Conservation (phyloP, 2,888 invertebrate species). For the Himalopsyche tibetana region DNA sequence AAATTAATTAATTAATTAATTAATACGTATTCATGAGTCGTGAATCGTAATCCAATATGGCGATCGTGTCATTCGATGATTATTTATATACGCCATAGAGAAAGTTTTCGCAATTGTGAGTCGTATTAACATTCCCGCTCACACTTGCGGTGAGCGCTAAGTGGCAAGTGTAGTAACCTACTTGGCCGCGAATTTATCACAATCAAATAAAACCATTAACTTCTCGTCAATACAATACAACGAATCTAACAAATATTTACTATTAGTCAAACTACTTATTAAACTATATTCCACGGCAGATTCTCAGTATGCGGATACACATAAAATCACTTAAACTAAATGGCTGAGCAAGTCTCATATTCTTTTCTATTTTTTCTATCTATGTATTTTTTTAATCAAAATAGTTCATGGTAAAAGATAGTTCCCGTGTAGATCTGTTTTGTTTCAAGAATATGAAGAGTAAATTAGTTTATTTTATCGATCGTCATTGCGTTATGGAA, state of each 20-base stretch:
- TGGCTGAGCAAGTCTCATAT: too few relatives aligned
- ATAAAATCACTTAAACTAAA: too few relatives aligned
- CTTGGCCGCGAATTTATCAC: slow-evolving; percentile 61
- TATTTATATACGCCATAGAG: slow-evolving; percentile 50
- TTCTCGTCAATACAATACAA: not conserved
- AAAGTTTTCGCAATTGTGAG: slow-evolving; percentile 59
- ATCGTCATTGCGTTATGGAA: too few relatives aligned
- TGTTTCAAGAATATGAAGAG: too few relatives aligned
- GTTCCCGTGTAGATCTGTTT: too few relatives aligned
- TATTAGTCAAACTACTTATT: too few relatives aligned
- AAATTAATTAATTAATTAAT: not conserved
- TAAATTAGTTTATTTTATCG: too few relatives aligned
- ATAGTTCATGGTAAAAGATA: too few relatives aligned
- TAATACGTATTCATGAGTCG: not conserved
- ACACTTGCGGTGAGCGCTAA: slow-evolving; percentile 38
- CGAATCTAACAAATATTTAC: not conserved
- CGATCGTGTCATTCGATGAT: slow-evolving; percentile 43
- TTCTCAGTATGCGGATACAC: too few relatives aligned
- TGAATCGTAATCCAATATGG: slow-evolving; percentile 40
- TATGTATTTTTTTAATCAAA: too few relatives aligned
- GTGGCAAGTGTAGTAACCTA: slow-evolving; percentile 57
- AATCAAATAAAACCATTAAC: slow-evolving; percentile 12
- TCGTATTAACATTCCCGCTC: slow-evolving; percentile 59
- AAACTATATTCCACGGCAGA: too few relatives aligned
- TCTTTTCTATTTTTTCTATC: too few relatives aligned